These are phyloP conservation scores for Phyllostomus discolor DNA, from an alignment of 2,113 vertebrate genomes.

Conservation along the genomic window DNA sequence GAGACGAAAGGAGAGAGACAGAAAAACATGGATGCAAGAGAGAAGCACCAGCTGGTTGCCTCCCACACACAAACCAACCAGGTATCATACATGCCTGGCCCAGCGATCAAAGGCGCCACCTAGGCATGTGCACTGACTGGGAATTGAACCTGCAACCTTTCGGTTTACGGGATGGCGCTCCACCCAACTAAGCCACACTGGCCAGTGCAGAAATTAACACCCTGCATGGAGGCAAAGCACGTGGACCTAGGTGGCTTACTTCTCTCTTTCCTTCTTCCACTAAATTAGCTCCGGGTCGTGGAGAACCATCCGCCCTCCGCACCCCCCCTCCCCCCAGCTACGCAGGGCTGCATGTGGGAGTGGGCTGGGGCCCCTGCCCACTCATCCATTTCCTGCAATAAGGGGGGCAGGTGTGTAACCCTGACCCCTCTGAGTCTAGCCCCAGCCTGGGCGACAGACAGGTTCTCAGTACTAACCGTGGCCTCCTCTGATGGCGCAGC, in stretches of 20 bases:
- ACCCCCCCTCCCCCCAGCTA: no score
- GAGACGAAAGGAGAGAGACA: no score
- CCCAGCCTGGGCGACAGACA: neutral
- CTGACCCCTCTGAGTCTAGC: neutral
- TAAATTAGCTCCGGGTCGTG: neutral
- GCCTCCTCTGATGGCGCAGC: neutral
- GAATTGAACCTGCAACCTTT: no score
- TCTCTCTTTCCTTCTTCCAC: neutral
- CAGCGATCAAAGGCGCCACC: no score
- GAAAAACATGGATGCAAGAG: no score
- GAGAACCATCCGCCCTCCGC: neutral
- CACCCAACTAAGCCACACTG: no score
- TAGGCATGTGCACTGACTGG: no score
- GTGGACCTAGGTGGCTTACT: neutral
- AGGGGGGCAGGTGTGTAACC: rapidly evolving
- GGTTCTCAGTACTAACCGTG: neutral
- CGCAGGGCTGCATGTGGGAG: neutral
- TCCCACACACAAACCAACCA: no score
- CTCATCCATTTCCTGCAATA: neutral
- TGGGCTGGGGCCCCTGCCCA: rapidly evolving
- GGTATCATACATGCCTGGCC: no score
- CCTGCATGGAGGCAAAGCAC: neutral
- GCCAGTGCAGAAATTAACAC: neutral
- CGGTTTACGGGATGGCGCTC: no score
- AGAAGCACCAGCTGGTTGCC: no score